Percentiles rank a stretch among this genome's conserved stretches.
phyloP scores from a whole-genome alignment of 92 coral and sea anemone species.

The Porites rus region DNA sequence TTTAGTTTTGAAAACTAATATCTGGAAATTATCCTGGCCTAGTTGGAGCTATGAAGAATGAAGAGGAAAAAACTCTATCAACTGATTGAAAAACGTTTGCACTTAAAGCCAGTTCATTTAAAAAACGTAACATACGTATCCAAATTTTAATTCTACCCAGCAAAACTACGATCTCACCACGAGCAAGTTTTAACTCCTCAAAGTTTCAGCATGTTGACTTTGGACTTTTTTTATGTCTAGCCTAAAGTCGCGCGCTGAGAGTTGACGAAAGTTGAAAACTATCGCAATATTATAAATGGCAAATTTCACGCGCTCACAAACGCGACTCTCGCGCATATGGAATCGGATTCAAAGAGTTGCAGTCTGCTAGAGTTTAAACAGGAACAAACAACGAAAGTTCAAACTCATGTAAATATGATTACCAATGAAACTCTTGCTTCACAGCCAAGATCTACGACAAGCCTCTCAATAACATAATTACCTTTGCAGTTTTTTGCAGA shows the following conservation, averaged over 20 bases:
- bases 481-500: slow-evolving; percentile 19
- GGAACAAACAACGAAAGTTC: not conserved
- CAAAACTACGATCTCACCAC: too few relatives aligned
- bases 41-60: too few relatives aligned
- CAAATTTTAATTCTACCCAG: too few relatives aligned
- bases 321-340: slow-evolving; percentile 2
- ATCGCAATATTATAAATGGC: not conserved
- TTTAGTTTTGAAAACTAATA: too few relatives aligned
- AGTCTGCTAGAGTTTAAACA: not conserved
- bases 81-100: too few relatives aligned
- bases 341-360: not conserved
- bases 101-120: too few relatives aligned
- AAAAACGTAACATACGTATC: too few relatives aligned
- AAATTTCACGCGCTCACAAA: not conserved
- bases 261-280: not conserved
- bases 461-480: not conserved
- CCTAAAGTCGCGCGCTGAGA: not conserved
- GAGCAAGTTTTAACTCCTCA: not conserved
- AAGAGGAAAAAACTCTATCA: too few relatives aligned
- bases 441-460: not conserved
- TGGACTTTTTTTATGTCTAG: too few relatives aligned
- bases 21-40: too few relatives aligned
- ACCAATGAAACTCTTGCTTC: not conserved
- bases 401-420: not conserved
- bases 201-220: not conserved